Base-by-base conservation (phyloP, 2,113 vertebrate genomes). In the Ictidomys tridecemlineatus region DNA sequence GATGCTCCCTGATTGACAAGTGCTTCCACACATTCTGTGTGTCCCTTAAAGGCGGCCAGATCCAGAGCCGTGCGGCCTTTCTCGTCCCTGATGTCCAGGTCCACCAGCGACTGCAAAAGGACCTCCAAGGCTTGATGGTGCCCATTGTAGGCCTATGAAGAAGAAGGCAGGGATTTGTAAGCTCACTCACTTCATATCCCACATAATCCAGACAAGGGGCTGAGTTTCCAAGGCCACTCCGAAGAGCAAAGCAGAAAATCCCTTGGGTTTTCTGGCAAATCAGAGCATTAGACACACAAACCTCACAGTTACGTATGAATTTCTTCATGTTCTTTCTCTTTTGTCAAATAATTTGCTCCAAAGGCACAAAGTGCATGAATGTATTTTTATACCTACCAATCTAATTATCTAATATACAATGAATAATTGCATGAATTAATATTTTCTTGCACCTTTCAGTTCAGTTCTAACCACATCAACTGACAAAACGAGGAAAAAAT, bases 61-160 rank as follows among this genome's bases (percentile, higher is more conserved):
- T 99, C 99, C 98, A 99, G 98, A 6, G 99, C 99, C 0, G 99
- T 99, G 96, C 99, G 98, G 42, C 99, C 99, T 18, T 98, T 99
- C 95, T 99, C 99, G 4, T 99, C 99, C 95, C 98, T 98, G 93
- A 99, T 99, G 94, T 99, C 99, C 98, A 99, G 99, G 90, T 99
- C 99, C 24, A 98, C 98, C 92, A 99, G 98, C 0, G 99, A 99
- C 24, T 99, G 99, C 77, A 99, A 98, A 80, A 99, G 99, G 3
- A 99, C 99, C 97, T 99, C 99, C 98, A 99, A 96, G 28, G 99
- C 99, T 97, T 99, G 99, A 10, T 99, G 99, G 77, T 99, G 99
- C 91, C 99, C 99, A 1, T 99, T 99, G 94, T 99, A 99, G 4
- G 99, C 99, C 99, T 99, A 97, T 56, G 93, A 83, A 61, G 42